Evolutionary conservation across 2,888 invertebrate species (phyloP).

Genomic region (Teleogryllus oceanicus): DNA sequence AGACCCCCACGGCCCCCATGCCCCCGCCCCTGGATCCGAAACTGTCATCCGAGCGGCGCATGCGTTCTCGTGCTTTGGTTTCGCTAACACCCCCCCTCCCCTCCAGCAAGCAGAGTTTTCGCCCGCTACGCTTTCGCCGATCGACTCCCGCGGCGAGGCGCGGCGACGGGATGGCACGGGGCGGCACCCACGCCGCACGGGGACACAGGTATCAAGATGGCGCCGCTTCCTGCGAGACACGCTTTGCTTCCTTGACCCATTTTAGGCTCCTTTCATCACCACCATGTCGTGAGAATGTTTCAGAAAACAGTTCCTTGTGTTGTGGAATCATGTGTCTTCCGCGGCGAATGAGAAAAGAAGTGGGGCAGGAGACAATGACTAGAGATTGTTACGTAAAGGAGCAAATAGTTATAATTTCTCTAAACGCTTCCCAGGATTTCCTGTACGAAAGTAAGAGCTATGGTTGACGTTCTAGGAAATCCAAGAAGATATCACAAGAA

Average conservation of each 20-base stretch:
- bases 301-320: not conserved
- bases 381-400: too few relatives aligned
- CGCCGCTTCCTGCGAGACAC: not conserved
- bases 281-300: not conserved
- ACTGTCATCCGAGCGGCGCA: too few relatives aligned
- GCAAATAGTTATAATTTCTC: too few relatives aligned
- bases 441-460: too few relatives aligned
- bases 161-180: not conserved
- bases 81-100: too few relatives aligned
- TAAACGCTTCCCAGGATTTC: too few relatives aligned
- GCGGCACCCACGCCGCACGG: not conserved
- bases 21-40: too few relatives aligned
- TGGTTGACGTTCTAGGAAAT: too few relatives aligned
- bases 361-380: not conserved
- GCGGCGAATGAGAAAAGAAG: not conserved
- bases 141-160: not conserved
- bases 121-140: not conserved
- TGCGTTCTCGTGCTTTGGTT: too few relatives aligned
- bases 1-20: too few relatives aligned
- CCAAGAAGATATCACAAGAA: too few relatives aligned
- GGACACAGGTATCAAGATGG: not conserved
- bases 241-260: not conserved
- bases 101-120: too few relatives aligned
- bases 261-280: not conserved
- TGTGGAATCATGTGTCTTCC: not conserved